A percentile compares a stretch with the other conserved stretches of the same genome.
These are phyloP conservation scores for Ashinkailepas kermadecensis DNA, from an alignment of 2,888 invertebrate species.

Conservation along the genomic window DNA sequence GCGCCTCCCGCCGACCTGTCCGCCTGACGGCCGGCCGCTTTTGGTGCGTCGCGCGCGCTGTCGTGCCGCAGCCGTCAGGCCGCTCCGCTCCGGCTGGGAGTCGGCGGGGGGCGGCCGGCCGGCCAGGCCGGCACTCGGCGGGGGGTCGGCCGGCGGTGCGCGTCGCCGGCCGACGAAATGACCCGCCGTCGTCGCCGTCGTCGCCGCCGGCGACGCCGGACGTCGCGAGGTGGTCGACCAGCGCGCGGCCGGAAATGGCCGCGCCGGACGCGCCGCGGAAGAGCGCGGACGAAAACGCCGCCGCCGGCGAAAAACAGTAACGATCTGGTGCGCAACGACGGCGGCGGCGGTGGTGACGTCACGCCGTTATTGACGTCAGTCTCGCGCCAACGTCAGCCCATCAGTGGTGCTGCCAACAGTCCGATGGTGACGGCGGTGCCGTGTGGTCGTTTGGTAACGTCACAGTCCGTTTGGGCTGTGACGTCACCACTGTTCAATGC, in stretches of 20 bases:
- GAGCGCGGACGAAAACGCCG: not conserved
- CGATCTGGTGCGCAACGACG: not conserved
- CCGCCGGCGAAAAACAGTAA: constrained; percentile 1
- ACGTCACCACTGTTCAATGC: too few species aligned
- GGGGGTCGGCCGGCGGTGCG: not conserved
- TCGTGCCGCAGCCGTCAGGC: not conserved
- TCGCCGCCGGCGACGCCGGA: constrained; percentile 7
- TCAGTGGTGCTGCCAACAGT: too few species aligned
- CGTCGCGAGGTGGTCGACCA: not conserved
- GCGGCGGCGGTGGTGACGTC: not conserved
- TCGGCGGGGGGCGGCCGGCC: not conserved
- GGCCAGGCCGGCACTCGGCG: not conserved
- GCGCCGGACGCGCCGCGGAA: not conserved
- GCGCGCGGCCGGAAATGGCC: constrained; percentile 6
- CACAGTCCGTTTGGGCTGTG: too few species aligned
- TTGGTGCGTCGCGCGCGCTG: not conserved
- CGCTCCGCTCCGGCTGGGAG: too few species aligned
- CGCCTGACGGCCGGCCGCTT: not conserved
- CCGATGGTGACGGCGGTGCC: not conserved
- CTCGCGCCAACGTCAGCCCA: not conserved
- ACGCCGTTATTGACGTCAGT: not conserved
- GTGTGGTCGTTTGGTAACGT: not conserved
- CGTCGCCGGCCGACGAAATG: not conserved
- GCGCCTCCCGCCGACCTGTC: not conserved
- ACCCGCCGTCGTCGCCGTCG: not conserved